A percentile compares a stretch with the other conserved stretches of the same genome.
Conservation (phyloP, 1,140 invertebrate species). For the Apis cerana region DNA sequence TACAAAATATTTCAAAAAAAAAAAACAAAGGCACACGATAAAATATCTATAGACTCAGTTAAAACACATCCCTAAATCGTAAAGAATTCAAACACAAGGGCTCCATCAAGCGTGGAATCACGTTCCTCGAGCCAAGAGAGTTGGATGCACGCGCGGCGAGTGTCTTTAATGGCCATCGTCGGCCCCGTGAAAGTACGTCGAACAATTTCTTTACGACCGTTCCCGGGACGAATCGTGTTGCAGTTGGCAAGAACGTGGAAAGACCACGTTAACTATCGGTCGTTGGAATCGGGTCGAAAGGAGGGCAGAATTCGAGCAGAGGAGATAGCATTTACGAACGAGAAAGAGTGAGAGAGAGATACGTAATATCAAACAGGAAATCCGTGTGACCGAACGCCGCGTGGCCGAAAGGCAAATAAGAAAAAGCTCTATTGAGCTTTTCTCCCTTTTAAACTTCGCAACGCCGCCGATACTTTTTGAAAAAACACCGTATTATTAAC, state of each 20-base stretch:
- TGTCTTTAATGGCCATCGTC: constrained; percentile 22
- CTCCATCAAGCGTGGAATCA: neutral
- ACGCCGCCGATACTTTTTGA: constrained; percentile 5
- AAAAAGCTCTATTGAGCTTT: constrained; percentile 11
- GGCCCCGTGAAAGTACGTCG: neutral
- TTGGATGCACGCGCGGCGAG: neutral
- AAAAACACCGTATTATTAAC: constrained; percentile 42
- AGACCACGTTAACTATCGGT: neutral
- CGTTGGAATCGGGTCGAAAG: constrained; percentile 10
- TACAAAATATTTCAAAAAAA: no score
- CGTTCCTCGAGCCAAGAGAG: constrained; percentile 11
- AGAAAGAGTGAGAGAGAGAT: no score
- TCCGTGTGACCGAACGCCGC: constrained; percentile 43
- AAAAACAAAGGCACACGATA: no score
- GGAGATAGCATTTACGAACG: no score
- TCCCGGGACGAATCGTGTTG: constrained; percentile 3
- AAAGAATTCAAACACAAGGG: neutral
- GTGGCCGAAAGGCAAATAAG: constrained; percentile 25
- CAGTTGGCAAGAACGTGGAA: neutral
- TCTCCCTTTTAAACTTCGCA: neutral
- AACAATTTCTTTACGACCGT: constrained; percentile 16
- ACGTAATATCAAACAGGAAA: constrained; percentile 56
- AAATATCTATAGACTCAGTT: no score
- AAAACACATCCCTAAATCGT: neutral
- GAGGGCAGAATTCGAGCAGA: neutral